Conservation (phyloP, 1,140 invertebrate genomes). For the Apis dorsata region DNA sequence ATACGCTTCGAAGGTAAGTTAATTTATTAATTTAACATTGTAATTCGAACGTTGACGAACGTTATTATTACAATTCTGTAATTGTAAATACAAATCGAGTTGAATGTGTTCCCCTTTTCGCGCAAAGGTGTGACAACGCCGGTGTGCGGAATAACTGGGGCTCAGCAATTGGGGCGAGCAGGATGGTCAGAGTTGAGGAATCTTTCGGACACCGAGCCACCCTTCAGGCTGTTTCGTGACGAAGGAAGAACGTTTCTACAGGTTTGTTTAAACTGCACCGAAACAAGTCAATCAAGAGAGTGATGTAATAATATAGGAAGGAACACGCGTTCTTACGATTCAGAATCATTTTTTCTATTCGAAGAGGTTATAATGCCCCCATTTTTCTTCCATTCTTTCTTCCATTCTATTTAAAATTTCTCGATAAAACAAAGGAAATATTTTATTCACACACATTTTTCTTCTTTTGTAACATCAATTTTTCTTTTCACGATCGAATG, state of each 20-base stretch:
- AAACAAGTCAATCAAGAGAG: constrained; percentile 13
- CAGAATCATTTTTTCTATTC: no score
- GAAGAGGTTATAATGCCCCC: no score
- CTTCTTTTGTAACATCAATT: no score
- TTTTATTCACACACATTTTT: neutral
- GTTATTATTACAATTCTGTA: neutral
- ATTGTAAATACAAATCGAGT: neutral
- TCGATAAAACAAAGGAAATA: neutral
- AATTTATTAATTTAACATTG: no score
- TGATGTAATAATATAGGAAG: neutral
- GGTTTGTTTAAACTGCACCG: constrained; percentile 76
- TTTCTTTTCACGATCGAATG: neutral
- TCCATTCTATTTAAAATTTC: no score
- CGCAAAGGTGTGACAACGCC: constrained; percentile 86
- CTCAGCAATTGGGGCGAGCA: constrained; percentile 87
- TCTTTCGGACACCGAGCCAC: constrained; percentile 87
- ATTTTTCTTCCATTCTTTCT: no score
- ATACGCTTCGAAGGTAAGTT: constrained; percentile 88
- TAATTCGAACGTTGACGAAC: neutral
- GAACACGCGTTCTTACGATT: no score
- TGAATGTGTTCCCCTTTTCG: constrained; percentile 17
- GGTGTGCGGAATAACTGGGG: constrained; percentile 92
- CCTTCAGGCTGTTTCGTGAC: constrained; percentile 89
- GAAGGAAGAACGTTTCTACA: constrained; percentile 89
- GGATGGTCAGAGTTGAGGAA: constrained; percentile 90